Evolutionary conservation across 2,113 vertebrate species (phyloP).

Genomic region (Pelusios castaneus): DNA sequence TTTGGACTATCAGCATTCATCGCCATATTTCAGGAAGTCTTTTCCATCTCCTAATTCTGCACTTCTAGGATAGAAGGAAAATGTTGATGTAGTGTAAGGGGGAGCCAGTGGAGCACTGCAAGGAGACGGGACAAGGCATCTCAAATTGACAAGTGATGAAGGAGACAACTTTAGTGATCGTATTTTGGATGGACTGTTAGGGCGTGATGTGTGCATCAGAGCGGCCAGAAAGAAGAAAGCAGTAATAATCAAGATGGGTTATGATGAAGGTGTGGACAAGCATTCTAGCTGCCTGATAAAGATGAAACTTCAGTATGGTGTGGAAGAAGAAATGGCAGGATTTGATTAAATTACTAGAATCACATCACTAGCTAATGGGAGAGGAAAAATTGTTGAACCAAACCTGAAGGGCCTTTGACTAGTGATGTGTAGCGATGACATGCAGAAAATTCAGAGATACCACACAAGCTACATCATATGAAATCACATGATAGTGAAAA

Average conservation of each 20-base stretch:
- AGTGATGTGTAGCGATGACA: neutral
- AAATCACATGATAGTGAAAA: accelerated
- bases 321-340: neutral
- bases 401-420: neutral
- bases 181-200: neutral
- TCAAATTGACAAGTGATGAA: neutral
- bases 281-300: neutral
- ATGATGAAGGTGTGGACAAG: neutral
- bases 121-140: accelerated
- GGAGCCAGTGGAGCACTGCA: accelerated
- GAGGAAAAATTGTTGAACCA: neutral
- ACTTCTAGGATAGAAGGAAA: accelerated
- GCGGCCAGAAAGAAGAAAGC: neutral
- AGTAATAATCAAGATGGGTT: accelerated
- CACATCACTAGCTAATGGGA: neutral
- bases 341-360: neutral
- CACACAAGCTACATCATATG: accelerated
- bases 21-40: accelerated
- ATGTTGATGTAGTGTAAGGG: accelerated
- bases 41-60: accelerated
- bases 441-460: neutral
- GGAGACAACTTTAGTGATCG: neutral
- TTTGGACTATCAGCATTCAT: accelerated
- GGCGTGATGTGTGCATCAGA: neutral
- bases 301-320: neutral